These are phyloP conservation scores for Solenopsis invicta DNA, from an alignment of 1,140 invertebrate species.

Conservation along the genomic window DNA sequence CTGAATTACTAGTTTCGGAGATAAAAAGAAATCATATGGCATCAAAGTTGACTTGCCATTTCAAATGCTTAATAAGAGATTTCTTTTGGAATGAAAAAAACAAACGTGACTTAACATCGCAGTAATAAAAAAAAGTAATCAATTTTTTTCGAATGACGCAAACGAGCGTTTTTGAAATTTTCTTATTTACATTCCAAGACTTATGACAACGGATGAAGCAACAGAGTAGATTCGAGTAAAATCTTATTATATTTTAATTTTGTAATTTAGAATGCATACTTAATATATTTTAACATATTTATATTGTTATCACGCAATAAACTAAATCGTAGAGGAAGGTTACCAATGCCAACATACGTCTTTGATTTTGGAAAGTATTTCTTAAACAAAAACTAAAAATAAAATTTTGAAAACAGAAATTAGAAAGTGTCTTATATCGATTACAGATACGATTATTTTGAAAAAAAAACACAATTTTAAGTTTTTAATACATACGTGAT, in stretches of 20 bases:
- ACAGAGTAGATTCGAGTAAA: background rate
- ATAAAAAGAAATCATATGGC: conserved; percentile 28
- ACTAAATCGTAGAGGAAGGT: background rate
- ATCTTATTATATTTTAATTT: no score
- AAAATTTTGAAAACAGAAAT: no score
- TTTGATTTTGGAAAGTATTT: no score
- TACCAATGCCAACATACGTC: no score
- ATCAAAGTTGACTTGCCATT: background rate
- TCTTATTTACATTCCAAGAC: conserved; percentile 11
- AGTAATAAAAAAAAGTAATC: background rate
- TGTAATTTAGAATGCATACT: background rate
- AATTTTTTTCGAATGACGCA: background rate
- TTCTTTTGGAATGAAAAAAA: background rate
- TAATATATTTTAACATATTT: background rate
- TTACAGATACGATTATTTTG: background rate
- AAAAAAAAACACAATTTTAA: background rate
- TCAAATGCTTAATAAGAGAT: conserved; percentile 43
- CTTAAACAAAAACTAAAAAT: no score
- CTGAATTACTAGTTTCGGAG: conserved; percentile 30
- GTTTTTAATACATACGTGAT: background rate
- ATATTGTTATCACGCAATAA: conserved; percentile 1
- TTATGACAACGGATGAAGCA: background rate
- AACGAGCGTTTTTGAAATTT: conserved; percentile 3
- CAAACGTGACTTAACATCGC: background rate
- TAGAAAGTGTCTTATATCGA: no score